Conservation (phyloP, 2,797 vertebrate species). For the Rhinoraja longicauda region DNA sequence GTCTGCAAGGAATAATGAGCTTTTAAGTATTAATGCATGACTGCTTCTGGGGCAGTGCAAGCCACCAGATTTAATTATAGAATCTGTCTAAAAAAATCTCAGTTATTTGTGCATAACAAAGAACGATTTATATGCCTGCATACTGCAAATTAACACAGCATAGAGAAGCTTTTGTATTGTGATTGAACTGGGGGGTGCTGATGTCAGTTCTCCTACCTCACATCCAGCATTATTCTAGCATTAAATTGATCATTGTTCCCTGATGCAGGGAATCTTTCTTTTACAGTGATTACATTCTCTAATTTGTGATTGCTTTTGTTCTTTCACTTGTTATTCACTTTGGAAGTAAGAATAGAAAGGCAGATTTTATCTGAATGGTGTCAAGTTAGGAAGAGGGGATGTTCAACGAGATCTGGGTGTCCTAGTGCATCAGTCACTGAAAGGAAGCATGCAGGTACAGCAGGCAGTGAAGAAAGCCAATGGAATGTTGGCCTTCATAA, state of each 20-base stretch:
- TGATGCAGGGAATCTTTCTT: slow-evolving; percentile 68
- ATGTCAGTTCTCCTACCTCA: slow-evolving; percentile 73
- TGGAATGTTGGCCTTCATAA: too few species aligned
- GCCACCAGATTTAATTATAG: slow-evolving; percentile 80
- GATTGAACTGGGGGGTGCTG: slow-evolving; percentile 75
- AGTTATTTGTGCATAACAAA: slow-evolving; percentile 90
- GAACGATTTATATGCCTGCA: slow-evolving; percentile 75
- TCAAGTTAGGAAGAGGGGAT: too few species aligned
- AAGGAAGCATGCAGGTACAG: too few species aligned
- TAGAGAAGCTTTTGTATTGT: slow-evolving; percentile 83
- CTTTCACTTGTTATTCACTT: too few species aligned
- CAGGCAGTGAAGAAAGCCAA: too few species aligned
- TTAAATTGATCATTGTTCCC: slow-evolving; percentile 82
- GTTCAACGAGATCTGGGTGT: too few species aligned
- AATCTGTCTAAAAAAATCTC: slow-evolving; percentile 68
- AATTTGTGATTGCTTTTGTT: slow-evolving; percentile 70
- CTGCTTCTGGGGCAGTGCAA: slow-evolving; percentile 46
- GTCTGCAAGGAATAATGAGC: background rate
- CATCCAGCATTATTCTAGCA: slow-evolving; percentile 67
- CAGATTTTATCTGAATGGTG: too few species aligned
- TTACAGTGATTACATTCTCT: slow-evolving; percentile 62
- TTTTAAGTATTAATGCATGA: slow-evolving; percentile 36
- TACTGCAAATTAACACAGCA: slow-evolving; percentile 63
- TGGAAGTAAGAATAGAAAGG: too few species aligned
- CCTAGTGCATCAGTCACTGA: too few species aligned